phyloP scores from a whole-genome alignment of 2,797 vertebrate species.

The Rhinoraja longicauda region DNA sequence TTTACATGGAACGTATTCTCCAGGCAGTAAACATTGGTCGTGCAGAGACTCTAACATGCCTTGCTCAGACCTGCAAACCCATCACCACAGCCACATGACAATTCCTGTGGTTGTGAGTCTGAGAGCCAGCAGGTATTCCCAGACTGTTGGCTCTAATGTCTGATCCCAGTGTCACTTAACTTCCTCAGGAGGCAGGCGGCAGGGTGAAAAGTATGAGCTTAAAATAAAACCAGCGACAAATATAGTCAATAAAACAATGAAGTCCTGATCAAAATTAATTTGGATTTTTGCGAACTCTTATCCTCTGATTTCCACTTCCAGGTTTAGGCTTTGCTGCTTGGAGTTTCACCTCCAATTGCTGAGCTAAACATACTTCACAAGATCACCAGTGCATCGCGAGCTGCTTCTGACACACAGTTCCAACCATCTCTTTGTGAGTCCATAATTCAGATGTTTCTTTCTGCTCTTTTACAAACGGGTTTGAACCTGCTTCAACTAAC shows the following conservation, averaged over 20 bases:
- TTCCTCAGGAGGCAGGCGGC: not conserved
- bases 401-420: too few species aligned
- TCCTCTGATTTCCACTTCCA: not conserved
- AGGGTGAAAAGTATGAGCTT: not conserved
- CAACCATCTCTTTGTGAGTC: too few species aligned
- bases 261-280: not conserved
- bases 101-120: not conserved
- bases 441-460: not conserved
- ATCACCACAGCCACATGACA: not conserved
- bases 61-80: not conserved
- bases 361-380: too few species aligned
- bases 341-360: too few species aligned
- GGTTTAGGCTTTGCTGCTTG: not conserved
- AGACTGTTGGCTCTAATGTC: not conserved
- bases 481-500: not conserved
- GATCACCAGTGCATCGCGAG: too few species aligned
- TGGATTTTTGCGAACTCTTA: too few species aligned
- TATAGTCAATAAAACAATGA: not conserved
- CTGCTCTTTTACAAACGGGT: not conserved
- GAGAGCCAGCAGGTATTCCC: not conserved
- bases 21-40: too few species aligned
- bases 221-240: not conserved
- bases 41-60: too few species aligned
- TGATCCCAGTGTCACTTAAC: not conserved
- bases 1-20: not conserved